A percentile compares a stretch with the other conserved stretches of the same genome.
Evolutionary conservation across 2,113 vertebrate genomes (phyloP).

Genomic region (Oncorhynchus nerka): DNA sequence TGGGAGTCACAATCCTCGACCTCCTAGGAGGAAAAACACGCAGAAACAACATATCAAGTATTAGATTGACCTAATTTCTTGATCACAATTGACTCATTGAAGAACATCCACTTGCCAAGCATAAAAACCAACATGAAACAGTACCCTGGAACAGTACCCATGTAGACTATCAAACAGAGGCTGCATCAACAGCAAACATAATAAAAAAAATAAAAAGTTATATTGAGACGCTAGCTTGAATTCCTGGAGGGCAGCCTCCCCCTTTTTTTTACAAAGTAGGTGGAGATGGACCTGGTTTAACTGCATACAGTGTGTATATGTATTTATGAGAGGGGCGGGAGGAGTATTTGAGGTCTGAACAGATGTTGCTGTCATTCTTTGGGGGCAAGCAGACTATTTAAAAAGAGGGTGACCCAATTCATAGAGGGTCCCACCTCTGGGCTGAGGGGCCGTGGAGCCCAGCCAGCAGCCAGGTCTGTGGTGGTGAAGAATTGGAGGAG

Average conservation of each 20-base stretch:
- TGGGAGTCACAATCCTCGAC: slow-evolving; percentile 32
- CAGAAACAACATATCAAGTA: background rate
- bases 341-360: background rate
- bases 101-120: too few relatives aligned
- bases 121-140: too few relatives aligned
- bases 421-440: background rate
- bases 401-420: slow-evolving; percentile 29
- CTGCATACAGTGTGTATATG: too few relatives aligned
- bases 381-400: slow-evolving; percentile 9
- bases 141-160: too few relatives aligned
- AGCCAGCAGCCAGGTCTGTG: background rate
- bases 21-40: slow-evolving; percentile 46
- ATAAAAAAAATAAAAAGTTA: too few relatives aligned
- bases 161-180: too few relatives aligned
- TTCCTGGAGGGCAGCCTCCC: background rate
- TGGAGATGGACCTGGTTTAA: too few relatives aligned
- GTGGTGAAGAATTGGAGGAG: background rate
- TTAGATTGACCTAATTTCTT: background rate
- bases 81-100: too few relatives aligned
- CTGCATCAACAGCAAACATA: too few relatives aligned
- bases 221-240: background rate
- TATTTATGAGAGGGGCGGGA: background rate
- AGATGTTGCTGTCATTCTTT: slow-evolving; percentile 38
- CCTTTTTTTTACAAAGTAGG: too few relatives aligned
- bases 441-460: background rate